phyloP scores from a whole-genome alignment of 2,888 invertebrate species.

The Ormyrus pomaceus region DNA sequence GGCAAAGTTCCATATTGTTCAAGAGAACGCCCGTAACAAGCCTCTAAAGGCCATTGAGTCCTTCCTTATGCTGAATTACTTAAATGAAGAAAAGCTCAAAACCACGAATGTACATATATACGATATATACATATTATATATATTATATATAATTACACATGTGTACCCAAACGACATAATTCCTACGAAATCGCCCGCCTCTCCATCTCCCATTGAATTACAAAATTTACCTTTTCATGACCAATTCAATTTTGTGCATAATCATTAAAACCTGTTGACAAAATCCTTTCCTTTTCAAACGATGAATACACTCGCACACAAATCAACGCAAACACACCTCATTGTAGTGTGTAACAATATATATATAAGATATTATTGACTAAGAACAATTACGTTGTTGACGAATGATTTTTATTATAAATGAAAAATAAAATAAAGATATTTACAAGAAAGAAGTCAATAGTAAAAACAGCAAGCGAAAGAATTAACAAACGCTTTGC shows the following conservation, averaged over 20 bases:
- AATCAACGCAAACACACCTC: constrained; percentile 59
- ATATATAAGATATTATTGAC: constrained; percentile 71
- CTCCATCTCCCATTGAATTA: constrained; percentile 54
- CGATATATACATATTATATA: constrained; percentile 67
- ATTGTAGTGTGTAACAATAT: constrained; percentile 68
- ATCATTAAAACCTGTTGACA: constrained; percentile 68
- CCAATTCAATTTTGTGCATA: constrained; percentile 75
- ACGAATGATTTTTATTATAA: constrained; percentile 77
- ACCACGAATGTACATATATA: constrained; percentile 75
- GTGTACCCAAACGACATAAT: constrained; percentile 70
- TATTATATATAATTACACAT: constrained; percentile 61
- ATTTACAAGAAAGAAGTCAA: constrained; percentile 72
- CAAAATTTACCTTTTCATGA: constrained; percentile 65
- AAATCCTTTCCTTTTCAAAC: constrained; percentile 45
- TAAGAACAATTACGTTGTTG: constrained; percentile 76
- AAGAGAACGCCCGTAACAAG: constrained; percentile 56
- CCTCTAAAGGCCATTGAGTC: constrained; percentile 59
- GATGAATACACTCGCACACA: constrained; percentile 54
- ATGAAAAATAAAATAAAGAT: constrained; percentile 76
- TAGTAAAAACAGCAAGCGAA: constrained; percentile 45
- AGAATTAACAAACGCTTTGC: constrained; percentile 44
- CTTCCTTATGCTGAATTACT: constrained; percentile 70
- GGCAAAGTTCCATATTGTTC: constrained; percentile 56
- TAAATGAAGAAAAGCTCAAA: constrained; percentile 73
- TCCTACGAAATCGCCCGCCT: constrained; percentile 66